Evolutionary conservation across 2,888 invertebrate genomes (phyloP).

Genomic region (Cetonia aurata): DNA sequence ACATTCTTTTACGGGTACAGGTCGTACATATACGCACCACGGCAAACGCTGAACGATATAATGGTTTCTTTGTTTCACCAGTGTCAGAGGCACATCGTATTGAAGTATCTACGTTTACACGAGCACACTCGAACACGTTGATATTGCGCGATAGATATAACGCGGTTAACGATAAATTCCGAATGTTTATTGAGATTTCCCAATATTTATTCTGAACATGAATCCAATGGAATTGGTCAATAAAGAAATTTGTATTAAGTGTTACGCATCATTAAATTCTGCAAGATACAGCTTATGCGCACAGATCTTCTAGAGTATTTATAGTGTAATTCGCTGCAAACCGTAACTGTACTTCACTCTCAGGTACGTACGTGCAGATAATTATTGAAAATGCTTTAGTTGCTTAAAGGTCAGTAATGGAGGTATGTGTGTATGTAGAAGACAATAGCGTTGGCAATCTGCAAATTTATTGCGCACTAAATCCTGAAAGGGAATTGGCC

Average conservation of each 20-base stretch:
- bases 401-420: not conserved
- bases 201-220: constrained; percentile 33
- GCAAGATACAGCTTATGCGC: constrained; percentile 11
- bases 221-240: constrained; percentile 35
- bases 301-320: constrained; percentile 23
- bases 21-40: constrained; percentile 1
- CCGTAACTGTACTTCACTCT: constrained; percentile 17
- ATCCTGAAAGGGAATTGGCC: no score
- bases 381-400: constrained; percentile 11
- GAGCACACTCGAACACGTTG: constrained; percentile 3
- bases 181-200: constrained; percentile 33
- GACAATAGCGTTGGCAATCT: no score
- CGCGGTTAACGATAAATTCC: constrained; percentile 15
- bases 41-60: constrained; percentile 34
- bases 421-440: not conserved
- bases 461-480: no score
- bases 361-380: constrained; percentile 7
- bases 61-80: constrained; percentile 38
- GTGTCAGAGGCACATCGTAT: constrained; percentile 8
- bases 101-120: not conserved
- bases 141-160: constrained; percentile 7
- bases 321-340: constrained; percentile 15
- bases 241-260: constrained; percentile 39
- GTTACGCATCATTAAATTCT: constrained; percentile 39
- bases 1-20: not conserved